Percentiles rank a stretch among this genome's conserved stretches.
These are phyloP conservation scores for Calosoma granatense DNA, from an alignment of 1,140 invertebrate species.

Conservation along the genomic window DNA sequence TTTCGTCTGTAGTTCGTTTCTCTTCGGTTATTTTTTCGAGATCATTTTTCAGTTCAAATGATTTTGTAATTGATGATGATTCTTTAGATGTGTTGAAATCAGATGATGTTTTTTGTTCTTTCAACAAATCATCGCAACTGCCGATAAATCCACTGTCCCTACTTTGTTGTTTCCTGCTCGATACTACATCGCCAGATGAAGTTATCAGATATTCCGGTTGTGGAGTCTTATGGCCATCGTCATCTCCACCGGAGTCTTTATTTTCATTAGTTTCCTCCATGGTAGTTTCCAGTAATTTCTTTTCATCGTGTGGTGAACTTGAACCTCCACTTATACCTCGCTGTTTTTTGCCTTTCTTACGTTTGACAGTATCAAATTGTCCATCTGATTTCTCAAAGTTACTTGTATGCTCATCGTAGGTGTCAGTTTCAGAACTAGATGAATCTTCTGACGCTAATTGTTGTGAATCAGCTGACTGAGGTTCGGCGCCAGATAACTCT, in stretches of 20 bases:
- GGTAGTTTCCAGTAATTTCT: slow-evolving; percentile 42
- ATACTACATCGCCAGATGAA: slow-evolving; percentile 39
- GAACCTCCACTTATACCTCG: slow-evolving; percentile 29
- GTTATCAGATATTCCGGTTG: slow-evolving; percentile 46
- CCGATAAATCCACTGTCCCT: slow-evolving; percentile 79
- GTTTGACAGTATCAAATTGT: slow-evolving; percentile 72
- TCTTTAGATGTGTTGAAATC: slow-evolving; percentile 25
- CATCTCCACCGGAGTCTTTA: slow-evolving; percentile 35
- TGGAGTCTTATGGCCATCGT: slow-evolving; percentile 49
- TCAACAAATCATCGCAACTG: slow-evolving; percentile 75
- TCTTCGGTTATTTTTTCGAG: slow-evolving; percentile 41
- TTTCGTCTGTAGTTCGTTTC: slow-evolving; percentile 33
- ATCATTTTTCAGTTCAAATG: slow-evolving; percentile 42
- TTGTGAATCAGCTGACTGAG: slow-evolving; percentile 39
- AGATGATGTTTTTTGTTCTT: slow-evolving; percentile 38
- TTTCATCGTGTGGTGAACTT: slow-evolving; percentile 40
- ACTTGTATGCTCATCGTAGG: slow-evolving; percentile 54
- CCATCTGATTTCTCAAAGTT: slow-evolving; percentile 56
- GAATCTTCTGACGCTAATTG: slow-evolving; percentile 53
- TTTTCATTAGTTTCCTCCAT: slow-evolving; percentile 34
- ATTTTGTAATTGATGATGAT: slow-evolving; percentile 33
- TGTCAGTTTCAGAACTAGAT: slow-evolving; percentile 66
- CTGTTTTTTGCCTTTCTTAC: slow-evolving; percentile 62
- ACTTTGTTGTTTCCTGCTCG: slow-evolving; percentile 62
- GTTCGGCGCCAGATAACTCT: slow-evolving; percentile 36